Percentiles rank a stretch among this genome's conserved stretches.
Evolutionary conservation across 2,888 invertebrate genomes (phyloP).

Genomic region (Chrysopilus asiliformis): DNA sequence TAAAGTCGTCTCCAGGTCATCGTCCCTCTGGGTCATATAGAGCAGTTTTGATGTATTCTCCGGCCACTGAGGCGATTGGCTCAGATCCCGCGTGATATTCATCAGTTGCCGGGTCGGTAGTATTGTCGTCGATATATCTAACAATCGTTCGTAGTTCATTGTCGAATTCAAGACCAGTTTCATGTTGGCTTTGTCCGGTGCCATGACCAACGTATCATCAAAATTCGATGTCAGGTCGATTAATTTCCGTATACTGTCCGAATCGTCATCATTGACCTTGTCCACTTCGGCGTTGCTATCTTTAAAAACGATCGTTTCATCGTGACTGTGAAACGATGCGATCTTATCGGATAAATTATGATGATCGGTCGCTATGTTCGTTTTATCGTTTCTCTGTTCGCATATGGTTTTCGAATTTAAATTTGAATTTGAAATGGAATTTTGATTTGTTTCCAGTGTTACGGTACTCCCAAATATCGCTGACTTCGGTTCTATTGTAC

Average conservation of each 20-base stretch:
- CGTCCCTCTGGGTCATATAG: slow-evolving; percentile 21
- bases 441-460: background rate
- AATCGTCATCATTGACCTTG: background rate
- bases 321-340: background rate
- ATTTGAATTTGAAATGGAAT: background rate
- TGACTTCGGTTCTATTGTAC: slow-evolving; percentile 4
- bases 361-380: too few relatives aligned
- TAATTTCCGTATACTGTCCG: background rate
- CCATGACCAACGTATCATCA: slow-evolving; percentile 4
- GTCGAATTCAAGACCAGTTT: slow-evolving; percentile 31
- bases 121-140: slow-evolving; percentile 22
- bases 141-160: slow-evolving; percentile 26
- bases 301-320: slow-evolving; percentile 1
- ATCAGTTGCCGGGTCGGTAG: slow-evolving; percentile 24
- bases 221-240: slow-evolving; percentile 6
- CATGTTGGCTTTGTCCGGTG: slow-evolving; percentile 26
- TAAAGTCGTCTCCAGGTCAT: slow-evolving; percentile 6
- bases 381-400: too few relatives aligned
- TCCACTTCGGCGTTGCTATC: background rate
- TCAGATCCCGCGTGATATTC: slow-evolving; percentile 27
- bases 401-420: too few relatives aligned
- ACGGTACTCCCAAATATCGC: slow-evolving; percentile 3
- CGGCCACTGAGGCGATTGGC: slow-evolving; percentile 18
- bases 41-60: slow-evolving; percentile 24
- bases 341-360: too few relatives aligned